These are phyloP conservation scores for Eupithecia subumbrata DNA, from an alignment of 2,888 invertebrate genomes.

Conservation along the genomic window DNA sequence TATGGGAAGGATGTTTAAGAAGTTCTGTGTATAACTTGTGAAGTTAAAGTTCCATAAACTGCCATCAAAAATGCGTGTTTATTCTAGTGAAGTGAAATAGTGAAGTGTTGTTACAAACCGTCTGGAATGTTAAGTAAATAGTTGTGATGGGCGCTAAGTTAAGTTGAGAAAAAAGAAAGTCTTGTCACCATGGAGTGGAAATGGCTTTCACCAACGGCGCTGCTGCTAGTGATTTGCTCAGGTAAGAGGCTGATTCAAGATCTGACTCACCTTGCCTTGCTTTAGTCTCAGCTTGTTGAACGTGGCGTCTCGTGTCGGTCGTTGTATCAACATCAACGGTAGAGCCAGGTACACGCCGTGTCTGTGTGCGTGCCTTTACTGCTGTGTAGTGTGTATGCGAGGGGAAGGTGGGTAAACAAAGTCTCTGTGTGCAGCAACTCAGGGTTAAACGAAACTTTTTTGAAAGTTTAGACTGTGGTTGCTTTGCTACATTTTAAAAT, in stretches of 20 bases:
- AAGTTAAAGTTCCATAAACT: constrained; percentile 52
- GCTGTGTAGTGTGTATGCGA: constrained; percentile 46
- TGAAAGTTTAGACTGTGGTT: constrained; percentile 8
- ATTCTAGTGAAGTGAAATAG: constrained; percentile 56
- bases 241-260: constrained; percentile 77
- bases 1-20: constrained; percentile 64
- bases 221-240: constrained; percentile 79
- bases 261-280: constrained; percentile 69
- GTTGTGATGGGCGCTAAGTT: constrained; percentile 68
- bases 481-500: constrained; percentile 5
- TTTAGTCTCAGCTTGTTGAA: constrained; percentile 47
- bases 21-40: constrained; percentile 53
- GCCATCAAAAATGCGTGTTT: constrained; percentile 51
- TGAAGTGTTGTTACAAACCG: constrained; percentile 44
- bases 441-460: constrained; percentile 19
- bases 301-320: constrained; percentile 50
- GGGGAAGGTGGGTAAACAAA: constrained; percentile 47
- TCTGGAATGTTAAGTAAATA: constrained; percentile 43
- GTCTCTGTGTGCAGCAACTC: constrained; percentile 23
- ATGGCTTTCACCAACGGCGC: constrained; percentile 76
- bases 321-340: constrained; percentile 57
- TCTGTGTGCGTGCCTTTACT: constrained; percentile 57
- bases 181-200: constrained; percentile 71
- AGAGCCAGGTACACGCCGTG: constrained; percentile 42
- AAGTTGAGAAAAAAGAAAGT: constrained; percentile 70